Percentiles rank a stretch among this genome's conserved stretches.
These are phyloP conservation scores for Macropus fuliginosus DNA, from an alignment of 2,797 vertebrate species.

Conservation along the genomic window DNA sequence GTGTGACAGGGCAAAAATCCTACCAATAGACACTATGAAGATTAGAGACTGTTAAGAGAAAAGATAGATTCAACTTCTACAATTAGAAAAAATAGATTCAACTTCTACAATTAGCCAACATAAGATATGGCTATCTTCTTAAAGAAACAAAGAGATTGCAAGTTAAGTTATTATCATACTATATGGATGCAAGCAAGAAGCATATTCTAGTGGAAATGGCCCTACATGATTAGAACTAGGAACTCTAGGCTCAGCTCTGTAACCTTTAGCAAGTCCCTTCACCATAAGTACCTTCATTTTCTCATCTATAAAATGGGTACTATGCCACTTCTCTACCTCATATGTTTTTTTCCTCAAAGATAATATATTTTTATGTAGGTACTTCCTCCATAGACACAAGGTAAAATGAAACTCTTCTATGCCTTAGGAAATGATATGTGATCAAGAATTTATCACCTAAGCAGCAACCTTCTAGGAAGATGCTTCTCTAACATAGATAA, in stretches of 20 bases:
- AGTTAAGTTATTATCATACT: neutral
- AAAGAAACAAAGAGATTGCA: neutral
- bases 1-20: neutral
- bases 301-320: neutral
- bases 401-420: neutral
- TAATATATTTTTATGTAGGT: neutral
- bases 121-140: neutral
- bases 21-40: neutral
- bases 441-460: neutral
- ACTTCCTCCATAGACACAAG: neutral
- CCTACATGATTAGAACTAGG: neutral
- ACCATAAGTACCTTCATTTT: neutral
- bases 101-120: neutral
- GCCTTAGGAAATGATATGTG: neutral
- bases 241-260: neutral
- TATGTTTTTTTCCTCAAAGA: neutral
- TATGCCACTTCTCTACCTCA: neutral
- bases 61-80: neutral
- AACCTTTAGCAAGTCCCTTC: neutral
- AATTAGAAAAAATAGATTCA: too few species aligned
- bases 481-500: neutral
- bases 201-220: neutral
- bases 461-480: neutral
- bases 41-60: neutral
- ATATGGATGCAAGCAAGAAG: neutral